Base-by-base conservation (phyloP, 2,797 vertebrate genomes). In the Lepidocolaptes lacrymiger region DNA sequence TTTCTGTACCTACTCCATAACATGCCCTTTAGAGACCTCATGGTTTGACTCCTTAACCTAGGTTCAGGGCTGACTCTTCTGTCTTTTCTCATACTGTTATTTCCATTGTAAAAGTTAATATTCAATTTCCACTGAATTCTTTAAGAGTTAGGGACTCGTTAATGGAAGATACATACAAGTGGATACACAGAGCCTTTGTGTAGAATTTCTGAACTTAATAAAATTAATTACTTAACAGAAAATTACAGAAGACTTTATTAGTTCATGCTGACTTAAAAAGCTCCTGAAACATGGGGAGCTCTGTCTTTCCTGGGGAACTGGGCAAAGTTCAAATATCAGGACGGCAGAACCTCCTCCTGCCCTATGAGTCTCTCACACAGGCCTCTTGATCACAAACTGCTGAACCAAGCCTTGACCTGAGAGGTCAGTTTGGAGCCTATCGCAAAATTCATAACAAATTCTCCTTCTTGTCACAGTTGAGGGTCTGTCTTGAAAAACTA, bases 251-350 rank as follows among this genome's bases (percentile, higher is more conserved):
- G 27, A 77, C 14, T 14, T 37, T 49, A 36, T 17, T 63, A 52
- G 12, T 32, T 74, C 56, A 68, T 58, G 5, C 10, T 86, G 54
- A 56, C 15, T 79, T 69, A 14, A 76, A 91, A 81, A 83, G 26
- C 41, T 73, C 46, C n/a, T 3, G 1, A 89, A 49, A 4, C 37
- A 54, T 1, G 11, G 10, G 10, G 10, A 85, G 4, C 0, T 1
- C 17, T 74, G 30, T 27, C 48, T 67, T 82, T 82, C 59, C 27
- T 62, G 59, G 12, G 21, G 32, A 82, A 34, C 22, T 17, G 9
- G 32, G 12, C 21, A 58, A 44, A 87, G 10, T 34, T 73, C 59
- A 83, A 77, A 32, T 6, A 22, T 30, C 27, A 79, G 46, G 49
- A 83, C 79, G 14, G 9, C n/a, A 79, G 55, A 23, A 76, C 6